Base-by-base conservation (phyloP, 2,797 vertebrate species). In the Sternotherus odoratus region DNA sequence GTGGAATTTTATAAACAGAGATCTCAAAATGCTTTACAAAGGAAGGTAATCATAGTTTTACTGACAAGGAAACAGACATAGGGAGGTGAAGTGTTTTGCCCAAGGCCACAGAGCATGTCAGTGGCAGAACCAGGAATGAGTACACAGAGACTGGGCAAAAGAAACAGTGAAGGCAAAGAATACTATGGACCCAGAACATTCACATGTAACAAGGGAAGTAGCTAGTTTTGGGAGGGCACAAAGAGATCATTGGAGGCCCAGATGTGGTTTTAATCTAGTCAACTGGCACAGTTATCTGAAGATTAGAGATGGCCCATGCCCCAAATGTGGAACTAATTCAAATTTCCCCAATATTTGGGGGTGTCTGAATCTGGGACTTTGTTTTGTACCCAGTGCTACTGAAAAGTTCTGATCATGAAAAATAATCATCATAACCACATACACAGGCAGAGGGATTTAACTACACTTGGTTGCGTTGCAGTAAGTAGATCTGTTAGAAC, bases 251-350 rank as follows among this genome's bases (percentile, higher is more conserved):
- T 74, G 21, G 5, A 39, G 12, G 23, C 12, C 12, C 69, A 46
- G 69, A 24, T 43, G 11, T 43, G 39, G 24, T 43, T 72, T 43
- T 39, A 72, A 17, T 43, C 6, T 46, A 43, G 69, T 24, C 23
- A 17, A 49, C 15, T 5, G 36, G 53, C 12, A 43, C 53, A 63
- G 48, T 16, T 5, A 2, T 46, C 53, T 66, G 8, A 13, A 85
- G 54, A 2, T 21, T 16, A 48, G 13, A 72, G 13, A 3, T 13
- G 24, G 46, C 56, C 36, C 30, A 43, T 48, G 0, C 12, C 39
- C n/a, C 66, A 69, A 85, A 85, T 28, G 54, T 36, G 21, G 1
- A n/a, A n/a, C 86, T n/a, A 33, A 33, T 23, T 75, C 36, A 12
- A 21, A 6, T 53, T 60, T 63, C 66, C 51, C 30, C 4, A 23